These are phyloP conservation scores for Eulemur albifrons DNA, from an alignment of 2,797 vertebrate genomes.

Conservation along the genomic window DNA sequence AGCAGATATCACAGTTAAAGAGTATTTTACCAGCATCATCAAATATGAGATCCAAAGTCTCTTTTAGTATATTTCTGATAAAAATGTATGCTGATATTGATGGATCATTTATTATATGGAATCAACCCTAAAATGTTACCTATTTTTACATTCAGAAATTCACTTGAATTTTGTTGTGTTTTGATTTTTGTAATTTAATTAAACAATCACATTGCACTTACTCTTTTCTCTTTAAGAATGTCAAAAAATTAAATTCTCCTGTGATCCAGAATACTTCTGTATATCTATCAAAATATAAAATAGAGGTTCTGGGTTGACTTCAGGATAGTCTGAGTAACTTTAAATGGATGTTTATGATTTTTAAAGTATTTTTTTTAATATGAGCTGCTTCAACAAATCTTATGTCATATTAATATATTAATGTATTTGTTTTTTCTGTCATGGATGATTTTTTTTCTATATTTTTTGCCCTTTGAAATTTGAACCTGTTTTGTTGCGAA, in stretches of 20 bases:
- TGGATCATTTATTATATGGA: background rate
- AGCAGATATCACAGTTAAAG: background rate
- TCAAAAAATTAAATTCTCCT: background rate
- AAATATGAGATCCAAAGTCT: background rate
- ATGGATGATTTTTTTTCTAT: background rate
- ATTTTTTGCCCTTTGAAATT: background rate
- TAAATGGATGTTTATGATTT: background rate
- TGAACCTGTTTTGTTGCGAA: background rate
- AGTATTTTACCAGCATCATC: background rate
- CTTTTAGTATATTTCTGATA: background rate
- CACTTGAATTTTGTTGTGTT: slow-evolving; percentile 19
- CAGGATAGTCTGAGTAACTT: background rate
- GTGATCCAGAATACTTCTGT: background rate
- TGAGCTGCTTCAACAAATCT: background rate
- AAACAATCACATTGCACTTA: background rate
- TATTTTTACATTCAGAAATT: slow-evolving; percentile 23
- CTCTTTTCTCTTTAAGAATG: slow-evolving; percentile 30
- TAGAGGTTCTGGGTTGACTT: background rate
- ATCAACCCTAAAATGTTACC: background rate
- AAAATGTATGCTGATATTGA: background rate
- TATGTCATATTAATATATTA: background rate
- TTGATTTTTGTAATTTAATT: slow-evolving; percentile 43
- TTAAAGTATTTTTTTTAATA: background rate
- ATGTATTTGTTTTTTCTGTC: background rate
- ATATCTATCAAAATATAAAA: background rate